Conservation (phyloP, 2,888 invertebrate genomes). For the Caenorhabditis afra region DNA sequence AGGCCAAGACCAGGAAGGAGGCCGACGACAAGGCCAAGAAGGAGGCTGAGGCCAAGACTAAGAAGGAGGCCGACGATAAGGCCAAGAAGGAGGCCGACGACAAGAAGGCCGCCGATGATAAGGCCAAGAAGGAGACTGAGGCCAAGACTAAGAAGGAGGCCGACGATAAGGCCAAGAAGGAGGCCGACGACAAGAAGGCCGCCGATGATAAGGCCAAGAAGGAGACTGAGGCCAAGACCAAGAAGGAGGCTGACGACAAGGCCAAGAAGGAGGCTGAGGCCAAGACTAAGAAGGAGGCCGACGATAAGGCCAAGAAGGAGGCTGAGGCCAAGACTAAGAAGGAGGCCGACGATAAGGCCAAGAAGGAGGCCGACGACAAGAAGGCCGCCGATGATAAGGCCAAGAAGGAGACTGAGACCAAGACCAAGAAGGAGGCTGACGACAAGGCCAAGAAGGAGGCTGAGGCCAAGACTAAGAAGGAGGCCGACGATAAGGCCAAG, state of each 20-base stretch:
- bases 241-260: too few relatives aligned
- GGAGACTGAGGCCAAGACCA: too few relatives aligned
- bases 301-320: slow-evolving; percentile 36
- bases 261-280: slow-evolving; percentile 34
- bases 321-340: slow-evolving; percentile 53
- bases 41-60: too few relatives aligned
- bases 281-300: slow-evolving; percentile 43
- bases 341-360: slow-evolving; percentile 40
- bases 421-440: slow-evolving; percentile 27
- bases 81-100: too few relatives aligned
- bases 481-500: slow-evolving; percentile 28
- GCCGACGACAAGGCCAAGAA: too few relatives aligned
- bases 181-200: too few relatives aligned
- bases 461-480: slow-evolving; percentile 38
- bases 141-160: too few relatives aligned
- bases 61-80: too few relatives aligned
- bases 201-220: too few relatives aligned
- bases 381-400: slow-evolving; percentile 24
- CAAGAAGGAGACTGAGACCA: slow-evolving; percentile 23
- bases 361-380: slow-evolving; percentile 32
- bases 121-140: too few relatives aligned
- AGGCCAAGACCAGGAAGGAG: neutral
- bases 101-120: too few relatives aligned
- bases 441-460: slow-evolving; percentile 31
- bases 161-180: too few relatives aligned